Evolutionary conservation across 2,113 vertebrate species (phyloP), one percentile per base, ranked within the genome.

Genomic region (Microcebus murinus): DNA sequence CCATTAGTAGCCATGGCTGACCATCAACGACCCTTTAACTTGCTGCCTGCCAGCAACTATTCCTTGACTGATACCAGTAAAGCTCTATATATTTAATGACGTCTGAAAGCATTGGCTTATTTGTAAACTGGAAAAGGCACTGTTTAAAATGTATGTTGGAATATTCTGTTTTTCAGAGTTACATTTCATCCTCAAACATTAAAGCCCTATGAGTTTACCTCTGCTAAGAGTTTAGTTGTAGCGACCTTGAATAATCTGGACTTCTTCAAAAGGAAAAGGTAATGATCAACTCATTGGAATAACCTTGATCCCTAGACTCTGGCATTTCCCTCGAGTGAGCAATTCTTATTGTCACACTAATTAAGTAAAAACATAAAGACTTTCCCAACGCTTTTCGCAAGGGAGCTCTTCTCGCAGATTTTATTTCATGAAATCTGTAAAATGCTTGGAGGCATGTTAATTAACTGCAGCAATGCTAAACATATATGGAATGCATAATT

Each of bases 281-380:
- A 94, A 93, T 63, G 45, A 94, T 63, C 73, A 74, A 70, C 68
- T n/a, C 84, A 73, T 15, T 61, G 50, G 59, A 92, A 76, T 31
- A 90, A 81, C 23, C 81, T 88, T 88, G 61, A 83, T 92, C 94
- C 86, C 89, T 57, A 61, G 90, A 92, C 83, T 29, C 59, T 21
- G 48, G 57, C 42, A 70, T 73, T 71, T 81, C 71, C 71, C 83
- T 83, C 11, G 1, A 76, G 80, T 39, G 59, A 96, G 57, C 45
- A 59, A 59, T 92, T 93, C 95, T 76, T 90, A 91, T 17, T 85
- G 93, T 96, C 96, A 98, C 23, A n/a, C 87, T 95, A 93, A 98
- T 98, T 97, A 95, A 95, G 89, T 89, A 90, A 95, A 95, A 96
- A 52, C 70, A 95, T 93, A 96, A 97, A 96, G 91, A 79, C 65